Conservation (phyloP, 2,888 invertebrate species). For the Cynaeus angustus region DNA sequence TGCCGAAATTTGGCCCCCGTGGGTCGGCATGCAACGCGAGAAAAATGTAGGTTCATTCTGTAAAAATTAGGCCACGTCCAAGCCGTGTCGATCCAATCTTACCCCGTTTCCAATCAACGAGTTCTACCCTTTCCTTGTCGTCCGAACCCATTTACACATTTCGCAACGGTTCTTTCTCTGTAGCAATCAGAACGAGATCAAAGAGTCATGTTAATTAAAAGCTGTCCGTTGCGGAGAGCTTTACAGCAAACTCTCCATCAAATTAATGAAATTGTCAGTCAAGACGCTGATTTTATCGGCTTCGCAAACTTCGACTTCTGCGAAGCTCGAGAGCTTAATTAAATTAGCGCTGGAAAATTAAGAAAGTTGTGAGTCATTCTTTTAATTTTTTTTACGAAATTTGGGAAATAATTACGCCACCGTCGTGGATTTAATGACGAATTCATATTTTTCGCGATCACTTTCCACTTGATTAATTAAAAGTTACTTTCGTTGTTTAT, state of each 20-base stretch:
- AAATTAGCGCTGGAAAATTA: constrained; percentile 29
- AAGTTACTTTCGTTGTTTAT: too few species aligned
- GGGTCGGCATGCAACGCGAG: neutral
- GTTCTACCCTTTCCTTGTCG: constrained; percentile 36
- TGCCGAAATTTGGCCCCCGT: neutral
- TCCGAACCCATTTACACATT: constrained; percentile 9
- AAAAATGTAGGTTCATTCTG: neutral
- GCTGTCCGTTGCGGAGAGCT: constrained; percentile 40
- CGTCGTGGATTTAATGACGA: too few species aligned
- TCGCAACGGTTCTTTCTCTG: constrained; percentile 39
- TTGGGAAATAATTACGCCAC: too few species aligned
- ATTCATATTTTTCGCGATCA: too few species aligned
- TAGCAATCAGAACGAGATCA: constrained; percentile 37
- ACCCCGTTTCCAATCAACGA: constrained; percentile 17
- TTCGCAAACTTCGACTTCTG: constrained; percentile 51
- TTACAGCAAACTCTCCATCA: constrained; percentile 43
- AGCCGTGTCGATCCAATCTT: constrained; percentile 15
- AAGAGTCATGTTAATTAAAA: constrained; percentile 46
- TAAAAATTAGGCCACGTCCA: constrained; percentile 22
- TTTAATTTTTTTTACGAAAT: too few species aligned
- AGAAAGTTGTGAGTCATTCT: too few species aligned
- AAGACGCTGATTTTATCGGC: constrained; percentile 61
- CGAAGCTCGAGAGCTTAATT: constrained; percentile 41
- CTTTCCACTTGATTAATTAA: too few species aligned
- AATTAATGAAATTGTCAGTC: constrained; percentile 69